phyloP scores from a whole-genome alignment of 1,140 invertebrate species.

The Episyrphus balteatus region DNA sequence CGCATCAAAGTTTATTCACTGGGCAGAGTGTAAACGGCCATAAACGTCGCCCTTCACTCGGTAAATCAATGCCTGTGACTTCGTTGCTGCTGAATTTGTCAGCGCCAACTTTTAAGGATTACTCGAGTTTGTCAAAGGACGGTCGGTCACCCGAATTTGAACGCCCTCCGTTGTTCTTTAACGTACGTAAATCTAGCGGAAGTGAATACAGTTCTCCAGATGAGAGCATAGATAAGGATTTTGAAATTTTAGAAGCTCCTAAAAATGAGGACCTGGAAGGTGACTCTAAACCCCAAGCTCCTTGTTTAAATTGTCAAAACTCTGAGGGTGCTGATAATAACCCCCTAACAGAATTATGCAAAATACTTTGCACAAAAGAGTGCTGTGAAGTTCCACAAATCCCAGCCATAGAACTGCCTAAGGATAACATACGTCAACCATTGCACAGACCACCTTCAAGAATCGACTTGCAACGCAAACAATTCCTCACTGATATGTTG shows the following conservation, averaged over 20 bases:
- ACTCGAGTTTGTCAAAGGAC: constrained; percentile 6
- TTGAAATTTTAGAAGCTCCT: constrained; percentile 23
- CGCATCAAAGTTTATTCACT: constrained; percentile 5
- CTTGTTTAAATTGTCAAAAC: neutral
- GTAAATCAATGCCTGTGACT: constrained; percentile 34
- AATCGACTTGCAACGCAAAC: constrained; percentile 1
- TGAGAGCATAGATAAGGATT: neutral
- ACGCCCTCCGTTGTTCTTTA: constrained; percentile 21
- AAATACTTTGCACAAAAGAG: too few relatives aligned
- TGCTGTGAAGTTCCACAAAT: too few relatives aligned
- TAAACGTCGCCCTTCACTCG: constrained; percentile 25
- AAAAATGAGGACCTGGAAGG: constrained; percentile 15
- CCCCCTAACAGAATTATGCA: too few relatives aligned
- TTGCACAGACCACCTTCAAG: neutral
- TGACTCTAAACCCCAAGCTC: neutral
- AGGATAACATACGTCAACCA: neutral
- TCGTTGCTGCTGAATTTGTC: constrained; percentile 23
- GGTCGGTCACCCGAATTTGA: constrained; percentile 13
- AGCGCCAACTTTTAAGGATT: constrained; percentile 1
- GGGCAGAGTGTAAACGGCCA: constrained; percentile 16
- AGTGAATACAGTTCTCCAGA: neutral
- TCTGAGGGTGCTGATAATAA: too few relatives aligned
- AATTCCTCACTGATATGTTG: constrained; percentile 2
- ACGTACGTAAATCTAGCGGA: constrained; percentile 4
- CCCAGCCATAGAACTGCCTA: too few relatives aligned